These are phyloP conservation scores for Pristis pectinata DNA, from an alignment of 2,797 vertebrate species.

Conservation along the genomic window DNA sequence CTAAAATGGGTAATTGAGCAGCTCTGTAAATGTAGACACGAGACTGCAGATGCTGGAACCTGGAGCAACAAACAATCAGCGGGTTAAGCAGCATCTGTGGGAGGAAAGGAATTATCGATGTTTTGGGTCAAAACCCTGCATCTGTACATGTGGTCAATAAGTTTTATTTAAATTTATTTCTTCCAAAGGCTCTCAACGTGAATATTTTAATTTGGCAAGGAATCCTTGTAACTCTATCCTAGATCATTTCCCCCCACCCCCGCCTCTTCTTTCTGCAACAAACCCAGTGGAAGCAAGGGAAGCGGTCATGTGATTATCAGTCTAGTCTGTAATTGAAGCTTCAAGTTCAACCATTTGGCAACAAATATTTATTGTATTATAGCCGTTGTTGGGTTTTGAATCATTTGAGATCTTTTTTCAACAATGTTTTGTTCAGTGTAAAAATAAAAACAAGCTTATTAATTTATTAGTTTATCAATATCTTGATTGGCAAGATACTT, in stretches of 20 bases:
- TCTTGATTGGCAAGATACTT: slow-evolving; percentile 3
- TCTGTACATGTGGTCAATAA: too few species aligned
- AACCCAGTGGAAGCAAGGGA: background rate
- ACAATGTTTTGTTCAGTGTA: background rate
- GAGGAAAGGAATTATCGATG: too few species aligned
- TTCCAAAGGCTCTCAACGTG: background rate
- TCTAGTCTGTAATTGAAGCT: background rate
- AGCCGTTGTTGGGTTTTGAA: background rate
- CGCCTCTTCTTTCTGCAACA: background rate
- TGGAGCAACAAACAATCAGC: too few species aligned
- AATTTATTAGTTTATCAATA: background rate
- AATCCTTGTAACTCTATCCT: background rate
- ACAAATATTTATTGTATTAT: background rate
- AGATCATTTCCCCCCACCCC: too few species aligned
- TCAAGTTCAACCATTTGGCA: slow-evolving; percentile 5
- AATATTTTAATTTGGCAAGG: background rate
- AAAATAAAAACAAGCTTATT: background rate
- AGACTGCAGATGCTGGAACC: too few species aligned
- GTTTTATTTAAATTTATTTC: background rate
- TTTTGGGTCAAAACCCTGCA: too few species aligned
- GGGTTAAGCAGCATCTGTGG: too few species aligned
- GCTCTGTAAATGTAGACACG: background rate
- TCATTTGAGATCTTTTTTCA: background rate
- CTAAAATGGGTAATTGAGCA: background rate
- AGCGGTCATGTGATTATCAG: background rate